Base-by-base conservation (phyloP, 2,797 vertebrate genomes). In the Geotrypetes seraphini region DNA sequence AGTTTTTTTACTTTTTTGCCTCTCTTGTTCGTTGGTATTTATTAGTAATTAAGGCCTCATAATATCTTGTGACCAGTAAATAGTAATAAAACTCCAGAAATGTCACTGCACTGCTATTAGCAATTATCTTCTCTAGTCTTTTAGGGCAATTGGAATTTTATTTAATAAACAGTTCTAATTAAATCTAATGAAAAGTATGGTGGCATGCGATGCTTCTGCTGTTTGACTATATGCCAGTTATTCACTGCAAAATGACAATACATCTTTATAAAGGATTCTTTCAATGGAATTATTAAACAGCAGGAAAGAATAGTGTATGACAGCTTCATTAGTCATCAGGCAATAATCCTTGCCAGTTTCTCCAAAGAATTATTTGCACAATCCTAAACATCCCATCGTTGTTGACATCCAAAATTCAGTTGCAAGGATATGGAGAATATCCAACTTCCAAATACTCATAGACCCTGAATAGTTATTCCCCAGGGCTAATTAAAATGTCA, bases 291-390 rank as follows among this genome's bases (percentile, higher is more conserved):
- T 71, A 69, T 68, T 67, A 64, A 76, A 54, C 73, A 75, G 66
- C 56, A 10, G 75, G 73, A 69, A 71, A 47, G 39, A 57, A 54
- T 57, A 34, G 57, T 39, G 36, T 50, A 55, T 63, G 72, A 75
- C 66, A 71, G 74, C 63, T 69, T 66, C 72, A 64, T 78, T 74
- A 76, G 70, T 79, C 70, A 80, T 43, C 51, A 59, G 38, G 17
- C 71, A 52, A 44, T 63, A 63, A 74, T 75, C 51, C 57, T 48
- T 64, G 47, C 49, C 36, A 44, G 44, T 57, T 71, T 72, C 71
- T 73, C 55, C 43, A 53, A 65, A 69, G 75, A 74, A 69, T 71
- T 66, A 63, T 53, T 60, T 70, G 45, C 44, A 56, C 61, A 53
- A 64, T 71, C 51, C 33, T 66, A 62, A 75, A 61, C 35, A 35